phyloP scores from a whole-genome alignment of 1,140 invertebrate species.

The Drosophila kepulauana region DNA sequence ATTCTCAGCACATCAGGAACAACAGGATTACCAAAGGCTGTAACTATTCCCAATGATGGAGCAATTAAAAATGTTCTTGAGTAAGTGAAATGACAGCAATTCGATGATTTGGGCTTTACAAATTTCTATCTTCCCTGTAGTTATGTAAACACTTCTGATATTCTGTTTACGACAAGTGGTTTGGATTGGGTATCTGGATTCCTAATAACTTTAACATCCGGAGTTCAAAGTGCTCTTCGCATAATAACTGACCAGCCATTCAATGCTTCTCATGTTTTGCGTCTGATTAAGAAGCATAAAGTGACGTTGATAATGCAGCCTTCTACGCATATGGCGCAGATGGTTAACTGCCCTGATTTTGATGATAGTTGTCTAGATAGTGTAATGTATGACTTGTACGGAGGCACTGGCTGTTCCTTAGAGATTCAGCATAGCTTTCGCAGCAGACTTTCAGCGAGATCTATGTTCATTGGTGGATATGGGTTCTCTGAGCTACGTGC shows the following conservation, averaged over 20 bases:
- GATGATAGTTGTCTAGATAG: not conserved
- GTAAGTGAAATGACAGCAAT: too few relatives aligned
- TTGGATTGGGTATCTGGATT: conserved; percentile 1
- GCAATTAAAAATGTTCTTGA: too few relatives aligned
- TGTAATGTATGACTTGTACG: not conserved
- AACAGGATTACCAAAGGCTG: not conserved
- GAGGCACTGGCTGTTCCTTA: not conserved
- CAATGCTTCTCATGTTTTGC: not conserved
- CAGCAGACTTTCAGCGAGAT: not conserved
- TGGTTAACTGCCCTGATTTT: not conserved
- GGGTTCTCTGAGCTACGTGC: not conserved
- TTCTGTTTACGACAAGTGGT: not conserved
- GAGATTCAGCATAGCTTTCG: not conserved
- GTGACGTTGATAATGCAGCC: not conserved
- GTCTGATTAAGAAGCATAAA: conserved; percentile 1
- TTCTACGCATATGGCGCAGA: not conserved
- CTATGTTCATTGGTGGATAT: not conserved
- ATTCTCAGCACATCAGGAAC: conserved; percentile 2
- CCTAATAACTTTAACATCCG: not conserved
- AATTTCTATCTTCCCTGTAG: not conserved
- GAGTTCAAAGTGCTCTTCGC: not conserved
- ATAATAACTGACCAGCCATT: not conserved
- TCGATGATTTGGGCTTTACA: too few relatives aligned
- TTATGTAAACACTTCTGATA: not conserved
- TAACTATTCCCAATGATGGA: not conserved